These are phyloP conservation scores for Calliphora vicina DNA, from an alignment of 1,140 invertebrate species.

Conservation along the genomic window DNA sequence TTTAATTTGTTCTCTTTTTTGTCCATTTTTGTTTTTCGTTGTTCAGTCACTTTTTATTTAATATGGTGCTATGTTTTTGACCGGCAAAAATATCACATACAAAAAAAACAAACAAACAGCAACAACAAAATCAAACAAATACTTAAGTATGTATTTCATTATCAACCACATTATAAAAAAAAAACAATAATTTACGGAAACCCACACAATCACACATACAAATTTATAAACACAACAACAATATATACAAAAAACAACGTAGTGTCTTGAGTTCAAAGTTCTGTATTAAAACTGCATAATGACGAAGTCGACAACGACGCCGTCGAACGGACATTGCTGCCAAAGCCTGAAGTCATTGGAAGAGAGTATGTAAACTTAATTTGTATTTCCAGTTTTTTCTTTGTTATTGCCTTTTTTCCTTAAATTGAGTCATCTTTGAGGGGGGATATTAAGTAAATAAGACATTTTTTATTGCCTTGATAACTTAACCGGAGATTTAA, in stretches of 20 bases:
- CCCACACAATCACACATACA: neutral
- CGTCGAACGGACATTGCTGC: neutral
- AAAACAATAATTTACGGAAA: slow-evolving; percentile 1
- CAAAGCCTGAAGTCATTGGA: neutral
- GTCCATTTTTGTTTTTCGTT: too few species aligned
- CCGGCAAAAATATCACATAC: neutral
- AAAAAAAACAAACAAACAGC: neutral
- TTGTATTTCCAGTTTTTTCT: neutral
- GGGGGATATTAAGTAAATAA: too few species aligned
- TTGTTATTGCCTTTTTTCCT: neutral
- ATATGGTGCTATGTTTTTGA: neutral
- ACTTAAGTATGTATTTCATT: slow-evolving; percentile 1
- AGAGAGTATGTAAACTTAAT: neutral
- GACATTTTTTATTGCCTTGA: too few species aligned
- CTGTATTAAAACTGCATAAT: neutral
- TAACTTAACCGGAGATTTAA: too few species aligned
- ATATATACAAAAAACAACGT: neutral
- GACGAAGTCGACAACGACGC: neutral
- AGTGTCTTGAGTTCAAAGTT: neutral
- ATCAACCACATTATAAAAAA: neutral
- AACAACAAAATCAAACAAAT: neutral
- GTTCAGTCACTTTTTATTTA: too few species aligned
- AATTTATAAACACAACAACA: too few species aligned
- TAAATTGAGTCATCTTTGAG: too few species aligned
- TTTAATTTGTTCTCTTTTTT: neutral